Evolutionary conservation across 1,140 invertebrate species (phyloP).

Genomic region (Ceratina japonica): DNA sequence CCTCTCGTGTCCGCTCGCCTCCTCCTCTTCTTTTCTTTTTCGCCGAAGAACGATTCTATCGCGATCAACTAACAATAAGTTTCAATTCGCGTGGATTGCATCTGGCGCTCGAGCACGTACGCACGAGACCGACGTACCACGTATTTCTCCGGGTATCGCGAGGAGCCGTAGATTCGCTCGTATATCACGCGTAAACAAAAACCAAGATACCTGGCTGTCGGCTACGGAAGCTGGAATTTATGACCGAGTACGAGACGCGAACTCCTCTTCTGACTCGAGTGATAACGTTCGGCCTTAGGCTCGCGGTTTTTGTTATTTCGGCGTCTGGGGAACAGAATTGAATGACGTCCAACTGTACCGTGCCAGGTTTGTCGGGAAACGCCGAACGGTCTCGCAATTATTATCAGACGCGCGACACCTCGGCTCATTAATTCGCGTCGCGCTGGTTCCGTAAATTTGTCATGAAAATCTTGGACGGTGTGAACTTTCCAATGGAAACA

Average conservation of each 20-base stretch:
- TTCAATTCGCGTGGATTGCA: not conserved
- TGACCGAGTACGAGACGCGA: constrained; percentile 1
- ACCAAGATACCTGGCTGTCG: constrained; percentile 19
- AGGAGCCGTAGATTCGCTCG: constrained; percentile 16
- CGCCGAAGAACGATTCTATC: not conserved
- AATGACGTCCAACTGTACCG: no score
- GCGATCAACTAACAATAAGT: not conserved
- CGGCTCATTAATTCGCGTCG: no score
- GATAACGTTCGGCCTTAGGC: constrained; percentile 18
- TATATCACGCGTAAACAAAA: constrained; percentile 38
- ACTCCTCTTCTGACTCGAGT: not conserved
- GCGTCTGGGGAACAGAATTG: not conserved
- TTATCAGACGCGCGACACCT: no score
- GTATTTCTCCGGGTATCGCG: constrained; percentile 25
- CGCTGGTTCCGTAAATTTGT: not conserved
- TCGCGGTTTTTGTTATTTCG: not conserved
- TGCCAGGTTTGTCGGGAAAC: no score
- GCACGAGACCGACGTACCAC: constrained; percentile 8
- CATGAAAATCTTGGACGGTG: no score
- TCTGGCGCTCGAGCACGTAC: not conserved
- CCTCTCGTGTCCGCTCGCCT: not conserved
- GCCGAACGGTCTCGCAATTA: no score
- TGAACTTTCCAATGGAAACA: not conserved
- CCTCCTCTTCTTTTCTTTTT: not conserved
- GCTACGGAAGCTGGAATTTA: constrained; percentile 31